Evolutionary conservation across 2,888 invertebrate genomes (phyloP).

Genomic region (Tetramorium bicarinatum): DNA sequence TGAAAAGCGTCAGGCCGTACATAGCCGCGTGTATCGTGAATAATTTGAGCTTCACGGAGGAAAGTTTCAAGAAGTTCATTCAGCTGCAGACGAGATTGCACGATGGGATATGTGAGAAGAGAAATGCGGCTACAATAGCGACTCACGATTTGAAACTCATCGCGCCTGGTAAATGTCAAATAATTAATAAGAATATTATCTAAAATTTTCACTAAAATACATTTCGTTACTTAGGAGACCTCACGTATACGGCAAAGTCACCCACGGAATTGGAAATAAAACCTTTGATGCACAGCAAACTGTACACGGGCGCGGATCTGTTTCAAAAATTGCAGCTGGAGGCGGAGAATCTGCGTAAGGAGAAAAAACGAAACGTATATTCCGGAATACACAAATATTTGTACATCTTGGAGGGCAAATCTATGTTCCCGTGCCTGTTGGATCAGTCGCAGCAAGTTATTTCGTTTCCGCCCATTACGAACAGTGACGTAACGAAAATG

Average conservation of each 20-base stretch:
- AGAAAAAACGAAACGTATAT: constrained; percentile 93
- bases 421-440: constrained; percentile 91
- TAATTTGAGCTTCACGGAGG: constrained; percentile 89
- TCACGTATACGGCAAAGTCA: constrained; percentile 90
- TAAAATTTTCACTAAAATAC: constrained; percentile 12
- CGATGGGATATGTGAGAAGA: constrained; percentile 92
- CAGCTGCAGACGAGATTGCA: constrained; percentile 93
- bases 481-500: constrained; percentile 94
- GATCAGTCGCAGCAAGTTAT: constrained; percentile 90
- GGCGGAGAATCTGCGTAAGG: constrained; percentile 93
- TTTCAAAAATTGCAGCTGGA: constrained; percentile 91
- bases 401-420: constrained; percentile 92
- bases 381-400: constrained; percentile 95
- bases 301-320: constrained; percentile 90
- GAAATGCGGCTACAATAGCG: constrained; percentile 93
- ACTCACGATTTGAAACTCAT: constrained; percentile 93
- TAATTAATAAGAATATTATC: neutral
- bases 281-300: constrained; percentile 89
- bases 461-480: constrained; percentile 95
- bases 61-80: constrained; percentile 92
- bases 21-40: constrained; percentile 92
- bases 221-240: constrained; percentile 85
- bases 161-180: constrained; percentile 86
- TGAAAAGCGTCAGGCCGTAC: constrained; percentile 90
- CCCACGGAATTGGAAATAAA: constrained; percentile 90